phyloP scores from a whole-genome alignment of 2,113 vertebrate genomes.

The Rhinolophus sinicus region DNA sequence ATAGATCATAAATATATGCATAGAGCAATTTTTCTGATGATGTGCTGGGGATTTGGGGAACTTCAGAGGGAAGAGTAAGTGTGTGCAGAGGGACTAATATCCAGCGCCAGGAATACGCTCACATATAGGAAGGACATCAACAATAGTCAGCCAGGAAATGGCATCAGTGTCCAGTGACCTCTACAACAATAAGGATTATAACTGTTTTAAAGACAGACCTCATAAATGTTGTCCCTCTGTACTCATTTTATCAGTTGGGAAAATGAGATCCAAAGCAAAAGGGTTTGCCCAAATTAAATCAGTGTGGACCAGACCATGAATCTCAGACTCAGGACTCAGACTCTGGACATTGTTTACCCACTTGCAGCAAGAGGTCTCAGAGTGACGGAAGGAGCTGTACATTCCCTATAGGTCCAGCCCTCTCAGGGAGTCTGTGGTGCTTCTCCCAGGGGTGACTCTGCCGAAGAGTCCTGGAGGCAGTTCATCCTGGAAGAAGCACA shows the following conservation, averaged over 20 bases:
- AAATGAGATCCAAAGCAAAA: slow-evolving; percentile 19
- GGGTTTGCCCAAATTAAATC: not conserved
- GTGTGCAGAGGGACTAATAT: not conserved
- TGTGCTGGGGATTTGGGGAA: not conserved
- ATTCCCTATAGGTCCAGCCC: not conserved
- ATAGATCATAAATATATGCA: slow-evolving; percentile 68
- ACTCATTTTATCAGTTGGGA: not conserved
- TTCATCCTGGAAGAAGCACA: not conserved
- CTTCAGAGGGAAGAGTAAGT: not conserved
- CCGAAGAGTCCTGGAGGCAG: not conserved
- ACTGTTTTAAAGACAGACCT: not conserved
- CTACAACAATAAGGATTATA: not conserved
- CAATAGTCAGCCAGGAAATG: not conserved
- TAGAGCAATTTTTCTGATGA: slow-evolving; percentile 35
- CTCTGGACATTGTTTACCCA: not conserved
- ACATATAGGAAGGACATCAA: not conserved
- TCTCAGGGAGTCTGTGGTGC: accelerated
- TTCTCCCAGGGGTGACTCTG: not conserved
- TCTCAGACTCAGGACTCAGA: not conserved
- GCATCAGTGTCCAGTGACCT: not conserved
- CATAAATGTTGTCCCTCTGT: not conserved
- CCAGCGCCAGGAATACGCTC: not conserved
- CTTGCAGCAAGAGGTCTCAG: not conserved
- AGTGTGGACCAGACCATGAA: not conserved
- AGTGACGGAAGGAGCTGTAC: not conserved